A percentile compares a stretch with the other conserved stretches of the same genome.
Evolutionary conservation across 1,140 invertebrate species (phyloP).

Genomic region (Caenorhabditis remanei): DNA sequence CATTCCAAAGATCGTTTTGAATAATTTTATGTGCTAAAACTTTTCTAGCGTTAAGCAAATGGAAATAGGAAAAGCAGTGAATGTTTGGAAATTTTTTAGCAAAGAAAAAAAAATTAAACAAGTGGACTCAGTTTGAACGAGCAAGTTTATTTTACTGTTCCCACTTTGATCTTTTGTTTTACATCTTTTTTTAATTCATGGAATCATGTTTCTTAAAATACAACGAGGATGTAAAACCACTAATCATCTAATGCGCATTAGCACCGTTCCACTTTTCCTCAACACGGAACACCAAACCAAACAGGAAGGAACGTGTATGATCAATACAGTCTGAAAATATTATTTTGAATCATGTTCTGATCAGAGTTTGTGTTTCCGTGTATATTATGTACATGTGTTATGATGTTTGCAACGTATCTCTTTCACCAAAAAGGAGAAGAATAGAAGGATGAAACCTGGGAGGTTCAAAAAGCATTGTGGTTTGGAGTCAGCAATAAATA

Average conservation of each 20-base stretch:
- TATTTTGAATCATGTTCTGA: background rate
- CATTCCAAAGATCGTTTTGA: slow-evolving; percentile 24
- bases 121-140: background rate
- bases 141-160: too few relatives aligned
- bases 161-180: too few relatives aligned
- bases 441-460: background rate
- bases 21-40: background rate
- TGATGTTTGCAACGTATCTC: slow-evolving; percentile 35
- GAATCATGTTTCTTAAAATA: too few relatives aligned
- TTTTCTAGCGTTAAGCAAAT: background rate
- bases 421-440: background rate
- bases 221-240: too few relatives aligned
- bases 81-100: background rate
- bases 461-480: slow-evolving; percentile 24
- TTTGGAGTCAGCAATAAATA: background rate
- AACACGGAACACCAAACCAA: background rate
- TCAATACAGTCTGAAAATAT: background rate
- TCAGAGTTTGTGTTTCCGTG: slow-evolving; percentile 23
- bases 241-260: too few relatives aligned
- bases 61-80: background rate
- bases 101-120: background rate
- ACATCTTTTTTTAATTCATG: too few relatives aligned
- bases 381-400: slow-evolving; percentile 43
- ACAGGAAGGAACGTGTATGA: too few relatives aligned
- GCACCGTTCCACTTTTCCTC: background rate